Evolutionary conservation across 2,888 invertebrate genomes (phyloP), one percentile per base, ranked within the genome.

Genomic region (Amiota minor): DNA sequence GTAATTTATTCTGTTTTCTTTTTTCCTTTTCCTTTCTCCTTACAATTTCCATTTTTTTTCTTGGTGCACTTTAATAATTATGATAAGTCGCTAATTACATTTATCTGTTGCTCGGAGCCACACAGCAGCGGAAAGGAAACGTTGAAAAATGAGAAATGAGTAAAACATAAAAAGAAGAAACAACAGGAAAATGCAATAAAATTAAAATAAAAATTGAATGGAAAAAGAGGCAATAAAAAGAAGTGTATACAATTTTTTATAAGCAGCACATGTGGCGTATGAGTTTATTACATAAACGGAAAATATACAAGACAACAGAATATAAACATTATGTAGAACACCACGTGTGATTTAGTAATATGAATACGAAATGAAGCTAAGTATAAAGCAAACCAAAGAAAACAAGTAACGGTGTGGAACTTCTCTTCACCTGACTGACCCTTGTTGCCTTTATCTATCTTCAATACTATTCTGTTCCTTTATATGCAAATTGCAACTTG

Each of bases 41-140:
- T n/a, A n/a, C n/a, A n/a, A n/a, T 11, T 50, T 68, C 12, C n/a
- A 9, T 47, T 56, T 65, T 75, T 75, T 72, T n/a, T 71, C 73
- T 16, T 74, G 23, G 72, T 80, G 75, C 75, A 72, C 73, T 76
- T 76, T 10, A 82, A 76, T 81, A 83, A 82, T 86, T 83, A 83
- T 86, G 85, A 86, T 86, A 83, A 81, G 85, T 79, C 82, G 75
- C 82, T 86, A 83, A 83, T 83, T 83, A 85, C 85, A 79, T 83
- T 83, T 83, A 83, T 86, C 85, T 83, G 85, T 79, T 76, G 77
- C 78, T 80, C 74, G 12, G 18, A 14, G 11, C 59, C 14, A 59
- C 20, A 59, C 59, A 59, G 18, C 16, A n/a, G 59, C 59, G 16
- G 6, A 50, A 50, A 50, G 53, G 53, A 12, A 50, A 9, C 12